Conservation (phyloP, 2,888 invertebrate species). For the Sisyra nigra region DNA sequence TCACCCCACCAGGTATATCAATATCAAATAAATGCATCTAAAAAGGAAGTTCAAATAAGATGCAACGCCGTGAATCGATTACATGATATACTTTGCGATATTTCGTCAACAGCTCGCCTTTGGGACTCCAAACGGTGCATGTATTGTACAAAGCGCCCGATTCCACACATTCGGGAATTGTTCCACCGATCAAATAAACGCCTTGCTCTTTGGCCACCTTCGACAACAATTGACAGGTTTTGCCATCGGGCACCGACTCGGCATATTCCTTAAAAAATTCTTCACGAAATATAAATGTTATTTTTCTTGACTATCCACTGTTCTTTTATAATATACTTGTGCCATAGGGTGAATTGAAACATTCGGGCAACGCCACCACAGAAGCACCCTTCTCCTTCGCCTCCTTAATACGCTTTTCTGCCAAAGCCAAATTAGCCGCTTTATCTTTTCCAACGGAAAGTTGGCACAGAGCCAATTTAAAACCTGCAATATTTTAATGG, state of each 20-base stretch:
- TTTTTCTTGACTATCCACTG: no score
- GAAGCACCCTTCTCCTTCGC: constrained; percentile 37
- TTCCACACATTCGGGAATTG: constrained; percentile 65
- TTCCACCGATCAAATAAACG: constrained; percentile 76
- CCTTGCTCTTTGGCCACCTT: constrained; percentile 56
- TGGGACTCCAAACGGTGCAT: constrained; percentile 67
- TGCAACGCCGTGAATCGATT: neutral
- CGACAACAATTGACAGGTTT: constrained; percentile 55
- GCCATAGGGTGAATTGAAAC: constrained; percentile 91
- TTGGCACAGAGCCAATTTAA: constrained; percentile 41
- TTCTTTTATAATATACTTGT: constrained; percentile 42
- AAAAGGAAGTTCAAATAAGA: constrained; percentile 10
- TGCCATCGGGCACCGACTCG: constrained; percentile 65
- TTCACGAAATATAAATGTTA: constrained; percentile 12
- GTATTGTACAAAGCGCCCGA: constrained; percentile 64
- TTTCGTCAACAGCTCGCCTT: constrained; percentile 61
- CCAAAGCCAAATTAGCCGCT: constrained; percentile 32
- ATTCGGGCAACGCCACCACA: constrained; percentile 58
- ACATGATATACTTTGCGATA: constrained; percentile 55
- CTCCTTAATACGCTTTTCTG: constrained; percentile 31
- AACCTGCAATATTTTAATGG: neutral
- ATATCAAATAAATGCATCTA: constrained; percentile 93
- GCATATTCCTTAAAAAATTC: constrained; percentile 74
- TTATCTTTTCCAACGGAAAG: constrained; percentile 38
- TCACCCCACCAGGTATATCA: constrained; percentile 83